Percentiles rank a stretch among this genome's conserved stretches.
Evolutionary conservation across 2,797 vertebrate genomes (phyloP).

Genomic region (Loris lydekkerianus): DNA sequence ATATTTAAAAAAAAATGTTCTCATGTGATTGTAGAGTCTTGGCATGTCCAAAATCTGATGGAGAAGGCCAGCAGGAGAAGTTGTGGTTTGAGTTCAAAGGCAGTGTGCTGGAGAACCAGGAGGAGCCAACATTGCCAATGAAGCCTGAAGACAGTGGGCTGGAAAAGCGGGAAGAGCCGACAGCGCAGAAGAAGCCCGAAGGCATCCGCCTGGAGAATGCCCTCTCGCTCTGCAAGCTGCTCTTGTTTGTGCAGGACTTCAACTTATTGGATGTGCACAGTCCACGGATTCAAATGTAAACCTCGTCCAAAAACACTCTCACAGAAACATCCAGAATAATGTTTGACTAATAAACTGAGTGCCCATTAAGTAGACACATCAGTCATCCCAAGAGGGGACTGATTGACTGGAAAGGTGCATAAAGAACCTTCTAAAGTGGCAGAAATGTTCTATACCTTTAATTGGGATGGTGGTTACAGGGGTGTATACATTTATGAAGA

Average conservation of each 20-base stretch:
- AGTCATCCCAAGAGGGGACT: neutral
- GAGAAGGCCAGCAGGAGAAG: neutral
- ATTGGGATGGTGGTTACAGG: neutral
- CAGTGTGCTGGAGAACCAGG: neutral
- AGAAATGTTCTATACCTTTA: neutral
- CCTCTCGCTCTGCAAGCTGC: neutral
- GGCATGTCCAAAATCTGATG: neutral
- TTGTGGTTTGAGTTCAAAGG: neutral
- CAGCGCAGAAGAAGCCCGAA: neutral
- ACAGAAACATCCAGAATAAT: neutral
- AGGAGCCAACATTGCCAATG: neutral
- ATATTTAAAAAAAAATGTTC: neutral
- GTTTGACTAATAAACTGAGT: neutral
- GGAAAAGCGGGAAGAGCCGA: neutral
- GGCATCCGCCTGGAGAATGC: neutral
- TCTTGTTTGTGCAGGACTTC: neutral
- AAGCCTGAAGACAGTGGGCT: neutral
- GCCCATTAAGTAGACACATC: neutral
- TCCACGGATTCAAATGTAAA: neutral
- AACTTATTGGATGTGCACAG: neutral
- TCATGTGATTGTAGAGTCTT: neutral
- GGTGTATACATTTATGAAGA: slow-evolving; percentile 34
- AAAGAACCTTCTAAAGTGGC: neutral
- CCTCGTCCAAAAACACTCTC: neutral
- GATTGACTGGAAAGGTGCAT: neutral